Conservation (phyloP, 2,888 invertebrate species). For the Cataglyphis livida region DNA sequence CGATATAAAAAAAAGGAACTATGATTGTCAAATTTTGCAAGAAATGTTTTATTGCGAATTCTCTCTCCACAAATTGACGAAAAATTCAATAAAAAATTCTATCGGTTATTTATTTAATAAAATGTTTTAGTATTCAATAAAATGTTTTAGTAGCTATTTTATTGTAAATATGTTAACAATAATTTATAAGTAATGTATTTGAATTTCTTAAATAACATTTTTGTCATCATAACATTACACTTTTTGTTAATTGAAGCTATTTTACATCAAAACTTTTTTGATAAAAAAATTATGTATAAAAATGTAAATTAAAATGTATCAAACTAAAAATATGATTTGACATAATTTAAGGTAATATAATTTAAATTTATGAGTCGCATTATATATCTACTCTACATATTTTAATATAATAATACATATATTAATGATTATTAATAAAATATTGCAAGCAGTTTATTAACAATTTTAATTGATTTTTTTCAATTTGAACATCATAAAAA, state of each 20-base stretch:
- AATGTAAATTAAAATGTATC: neutral
- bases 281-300: neutral
- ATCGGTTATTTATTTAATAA: neutral
- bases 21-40: neutral
- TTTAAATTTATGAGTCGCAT: neutral
- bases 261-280: neutral
- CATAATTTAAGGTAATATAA: neutral
- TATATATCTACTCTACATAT: neutral
- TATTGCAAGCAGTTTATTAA: neutral
- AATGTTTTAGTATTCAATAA: neutral
- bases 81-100: neutral
- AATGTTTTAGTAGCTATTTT: neutral
- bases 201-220: neutral
- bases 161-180: neutral
- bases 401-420: neutral
- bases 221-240: neutral
- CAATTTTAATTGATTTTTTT: neutral
- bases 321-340: neutral
- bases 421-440: conserved; percentile 1
- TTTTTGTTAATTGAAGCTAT: neutral
- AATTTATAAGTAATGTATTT: neutral
- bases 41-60: neutral
- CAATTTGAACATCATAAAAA: neutral
- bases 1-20: neutral
- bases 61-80: neutral